These are phyloP conservation scores for Calliphora vomitoria DNA, from an alignment of 2,888 invertebrate species.

Conservation along the genomic window DNA sequence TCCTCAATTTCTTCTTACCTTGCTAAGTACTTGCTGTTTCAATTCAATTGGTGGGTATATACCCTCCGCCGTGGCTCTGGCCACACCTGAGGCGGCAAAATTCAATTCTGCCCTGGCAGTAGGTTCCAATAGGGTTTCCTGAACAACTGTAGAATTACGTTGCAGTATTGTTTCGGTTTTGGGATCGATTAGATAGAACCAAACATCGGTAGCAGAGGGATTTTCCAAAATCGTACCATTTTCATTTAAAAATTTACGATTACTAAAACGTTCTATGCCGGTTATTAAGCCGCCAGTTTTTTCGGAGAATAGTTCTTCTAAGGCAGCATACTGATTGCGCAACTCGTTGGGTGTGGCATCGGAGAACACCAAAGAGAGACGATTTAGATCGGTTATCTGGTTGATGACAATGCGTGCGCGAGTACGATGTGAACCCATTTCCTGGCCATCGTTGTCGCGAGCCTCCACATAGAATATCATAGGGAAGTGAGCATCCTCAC, in stretches of 20 bases:
- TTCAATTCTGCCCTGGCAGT: constrained; percentile 88
- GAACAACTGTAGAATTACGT: constrained; percentile 89
- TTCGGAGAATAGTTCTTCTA: constrained; percentile 86
- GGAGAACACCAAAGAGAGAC: constrained; percentile 91
- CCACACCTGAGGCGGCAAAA: constrained; percentile 88
- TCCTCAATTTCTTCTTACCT: constrained; percentile 76
- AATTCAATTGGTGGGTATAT: constrained; percentile 86
- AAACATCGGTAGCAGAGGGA: constrained; percentile 91
- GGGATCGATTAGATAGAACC: constrained; percentile 94
- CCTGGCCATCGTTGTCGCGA: constrained; percentile 84
- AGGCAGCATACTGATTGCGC: constrained; percentile 85
- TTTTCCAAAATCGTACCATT: constrained; percentile 91
- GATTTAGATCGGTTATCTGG: constrained; percentile 90
- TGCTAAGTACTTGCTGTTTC: constrained; percentile 82
- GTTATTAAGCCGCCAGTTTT: constrained; percentile 89
- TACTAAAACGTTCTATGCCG: constrained; percentile 93
- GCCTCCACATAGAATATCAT: constrained; percentile 91
- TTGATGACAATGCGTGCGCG: constrained; percentile 86
- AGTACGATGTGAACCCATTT: constrained; percentile 84
- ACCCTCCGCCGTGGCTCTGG: constrained; percentile 89
- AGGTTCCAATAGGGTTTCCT: constrained; percentile 88
- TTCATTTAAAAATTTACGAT: constrained; percentile 89
- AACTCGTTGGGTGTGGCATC: constrained; percentile 90
- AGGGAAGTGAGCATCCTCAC: constrained; percentile 89
- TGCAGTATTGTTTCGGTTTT: constrained; percentile 89